Percentiles rank a stretch among this genome's conserved stretches.
These are phyloP conservation scores for Xenopus petersii DNA, from an alignment of 2,797 vertebrate species.

Conservation along the genomic window DNA sequence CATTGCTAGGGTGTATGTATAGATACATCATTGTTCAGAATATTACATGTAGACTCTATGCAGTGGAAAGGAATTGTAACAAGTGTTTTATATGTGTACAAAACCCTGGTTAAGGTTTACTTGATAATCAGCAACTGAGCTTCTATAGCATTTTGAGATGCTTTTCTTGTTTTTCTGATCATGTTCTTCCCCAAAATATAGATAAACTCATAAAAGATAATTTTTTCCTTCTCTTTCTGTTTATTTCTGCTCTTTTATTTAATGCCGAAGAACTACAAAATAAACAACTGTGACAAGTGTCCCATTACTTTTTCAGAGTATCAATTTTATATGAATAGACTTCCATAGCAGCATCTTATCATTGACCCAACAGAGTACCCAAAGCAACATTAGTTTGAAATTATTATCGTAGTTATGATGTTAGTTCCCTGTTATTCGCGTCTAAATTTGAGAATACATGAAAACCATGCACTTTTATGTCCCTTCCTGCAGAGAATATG, in stretches of 20 bases:
- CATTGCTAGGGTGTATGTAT: no score
- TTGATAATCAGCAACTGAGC: no score
- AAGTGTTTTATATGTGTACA: no score
- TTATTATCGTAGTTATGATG: constrained; percentile 40
- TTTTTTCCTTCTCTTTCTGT: not conserved
- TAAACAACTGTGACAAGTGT: constrained; percentile 24
- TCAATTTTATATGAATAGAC: constrained; percentile 33
- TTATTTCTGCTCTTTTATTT: constrained; percentile 4
- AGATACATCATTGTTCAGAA: no score
- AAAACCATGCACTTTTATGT: constrained; percentile 46
- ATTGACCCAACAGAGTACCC: constrained; percentile 23
- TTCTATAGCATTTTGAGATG: no score
- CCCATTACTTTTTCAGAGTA: constrained; percentile 33
- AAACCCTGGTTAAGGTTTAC: no score
- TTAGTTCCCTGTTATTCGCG: constrained; percentile 42
- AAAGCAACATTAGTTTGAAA: constrained; percentile 36
- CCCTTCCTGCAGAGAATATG: constrained; percentile 41
- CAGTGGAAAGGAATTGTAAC: no score
- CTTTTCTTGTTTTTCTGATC: no score
- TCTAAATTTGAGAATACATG: constrained; percentile 35
- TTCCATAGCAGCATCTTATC: constrained; percentile 16
- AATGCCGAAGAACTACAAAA: constrained; percentile 10
- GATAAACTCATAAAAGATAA: no score
- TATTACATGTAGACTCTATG: no score
- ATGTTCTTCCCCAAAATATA: no score